Evolutionary conservation across 2,797 vertebrate species (phyloP).

Genomic region (Lophotriccus pileatus): DNA sequence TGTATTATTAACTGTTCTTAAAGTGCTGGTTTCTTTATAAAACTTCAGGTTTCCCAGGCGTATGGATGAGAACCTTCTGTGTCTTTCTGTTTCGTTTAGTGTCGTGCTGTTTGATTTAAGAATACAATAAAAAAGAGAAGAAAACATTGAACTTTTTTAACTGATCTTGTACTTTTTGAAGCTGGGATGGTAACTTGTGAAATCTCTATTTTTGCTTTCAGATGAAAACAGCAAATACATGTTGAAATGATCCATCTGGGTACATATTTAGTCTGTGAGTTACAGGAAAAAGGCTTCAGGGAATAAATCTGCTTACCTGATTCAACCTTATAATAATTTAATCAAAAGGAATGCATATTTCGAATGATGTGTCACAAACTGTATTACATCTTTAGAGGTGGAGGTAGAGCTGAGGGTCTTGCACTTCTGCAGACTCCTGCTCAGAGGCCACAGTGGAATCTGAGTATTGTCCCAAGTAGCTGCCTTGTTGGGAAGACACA

Average conservation of each 20-base stretch:
- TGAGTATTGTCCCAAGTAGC: not conserved
- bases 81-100: not conserved
- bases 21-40: not conserved
- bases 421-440: not conserved
- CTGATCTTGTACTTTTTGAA: not conserved
- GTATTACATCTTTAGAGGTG: not conserved
- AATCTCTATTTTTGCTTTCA: not conserved
- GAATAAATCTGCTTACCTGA: not conserved
- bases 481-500: not conserved
- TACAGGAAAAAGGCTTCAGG: not conserved
- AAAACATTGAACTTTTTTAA: not conserved
- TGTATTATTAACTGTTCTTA: not conserved
- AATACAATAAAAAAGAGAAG: not conserved
- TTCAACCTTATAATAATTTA: not conserved
- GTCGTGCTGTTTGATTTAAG: not conserved
- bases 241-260: not conserved
- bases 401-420: not conserved
- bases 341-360: not conserved
- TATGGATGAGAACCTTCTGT: not conserved
- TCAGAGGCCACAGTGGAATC: not conserved
- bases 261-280: not conserved
- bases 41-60: not conserved
- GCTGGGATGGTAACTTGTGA: not conserved
- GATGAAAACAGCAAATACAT: not conserved
- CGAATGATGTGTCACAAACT: not conserved